Evolutionary conservation across 2,113 vertebrate genomes (phyloP), one percentile per base, ranked within the genome.

Genomic region (Eira barbara): DNA sequence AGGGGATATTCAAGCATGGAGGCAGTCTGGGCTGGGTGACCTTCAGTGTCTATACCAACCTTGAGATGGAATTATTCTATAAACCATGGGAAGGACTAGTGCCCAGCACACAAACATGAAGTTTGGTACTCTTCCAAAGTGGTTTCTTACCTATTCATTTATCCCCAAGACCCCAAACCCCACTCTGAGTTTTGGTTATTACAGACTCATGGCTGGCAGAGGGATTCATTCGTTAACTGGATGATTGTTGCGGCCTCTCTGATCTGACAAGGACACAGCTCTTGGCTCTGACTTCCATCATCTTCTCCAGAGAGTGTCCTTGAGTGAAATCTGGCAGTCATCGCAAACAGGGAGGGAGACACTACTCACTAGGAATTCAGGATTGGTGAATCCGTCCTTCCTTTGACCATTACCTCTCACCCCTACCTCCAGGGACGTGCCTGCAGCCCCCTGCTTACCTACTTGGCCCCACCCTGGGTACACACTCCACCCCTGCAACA

Each of bases 271-370:
- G 69, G 31, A 76, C 81, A 74, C 8, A 92, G 78, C 31, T 71
- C 71, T 94, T 71, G 73, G 52, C 57, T 96, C 89, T 96, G 88
- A 96, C 96, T 97, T 89, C 86, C 65, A 81, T 89, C 93, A 89
- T 57, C 27, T 96, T 90, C 74, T 93, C 78, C 69, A 73, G 25
- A 92, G 83, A 65, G 86, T 94, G 65, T 76, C 36, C 23, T 52
- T 57, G 49, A 74, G 65, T 61, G 52, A 81, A 94, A 45, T 73
- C 94, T 97, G 96, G 94, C 81, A 96, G 96, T 82, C 88, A 59
- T 96, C 95, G 96, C 21, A 57, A 47, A n/a, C 61, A 52, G 79
- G 34, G 65, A 78, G 27, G 49, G 71, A 71, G 74, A 65, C 3
- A 1, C 29, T 67, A 61, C 71, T 47, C 73, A 23, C 73, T 45